Evolutionary conservation across 2,113 vertebrate species (phyloP).

Genomic region (Forbesichthys papilliferus): DNA sequence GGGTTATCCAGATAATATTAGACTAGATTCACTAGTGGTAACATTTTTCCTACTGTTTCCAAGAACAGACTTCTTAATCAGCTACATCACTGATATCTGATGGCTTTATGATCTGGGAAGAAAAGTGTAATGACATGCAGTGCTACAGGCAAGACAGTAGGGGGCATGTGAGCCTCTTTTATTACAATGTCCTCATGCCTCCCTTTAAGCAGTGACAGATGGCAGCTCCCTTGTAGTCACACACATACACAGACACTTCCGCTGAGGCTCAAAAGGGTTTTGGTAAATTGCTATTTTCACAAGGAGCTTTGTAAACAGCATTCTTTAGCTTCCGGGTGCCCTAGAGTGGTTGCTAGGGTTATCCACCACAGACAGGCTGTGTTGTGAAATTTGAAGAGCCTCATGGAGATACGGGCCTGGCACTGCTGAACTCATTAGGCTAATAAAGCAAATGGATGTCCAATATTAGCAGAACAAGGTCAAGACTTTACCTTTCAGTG

Average conservation of each 20-base stretch:
- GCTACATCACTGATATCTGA: neutral
- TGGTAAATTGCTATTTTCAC: constrained; percentile 62
- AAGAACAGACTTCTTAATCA: neutral
- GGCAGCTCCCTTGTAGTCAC: constrained; percentile 48
- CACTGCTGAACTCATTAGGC: constrained; percentile 49
- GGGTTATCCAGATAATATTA: too few relatives aligned
- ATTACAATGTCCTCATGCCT: constrained; percentile 36
- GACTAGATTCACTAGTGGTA: too few relatives aligned
- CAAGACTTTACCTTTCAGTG: constrained; percentile 68
- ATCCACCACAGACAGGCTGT: constrained; percentile 28
- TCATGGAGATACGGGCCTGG: constrained; percentile 18
- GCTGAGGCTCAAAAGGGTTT: constrained; percentile 51
- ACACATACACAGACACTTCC: constrained; percentile 71
- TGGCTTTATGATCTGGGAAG: constrained; percentile 1
- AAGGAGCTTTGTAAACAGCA: constrained; percentile 64
- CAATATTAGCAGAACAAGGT: constrained; percentile 57
- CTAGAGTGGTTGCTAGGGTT: constrained; percentile 43
- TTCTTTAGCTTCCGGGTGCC: constrained; percentile 52
- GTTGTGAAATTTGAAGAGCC: constrained; percentile 59
- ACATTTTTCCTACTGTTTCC: too few relatives aligned
- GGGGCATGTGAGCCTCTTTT: constrained; percentile 47
- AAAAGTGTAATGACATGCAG: constrained; percentile 18
- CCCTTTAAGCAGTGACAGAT: constrained; percentile 62
- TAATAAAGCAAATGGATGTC: constrained; percentile 61
- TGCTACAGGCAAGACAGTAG: constrained; percentile 55